Evolutionary conservation across 2,113 vertebrate genomes (phyloP), one percentile per base, ranked within the genome.

Genomic region (Columba livia): DNA sequence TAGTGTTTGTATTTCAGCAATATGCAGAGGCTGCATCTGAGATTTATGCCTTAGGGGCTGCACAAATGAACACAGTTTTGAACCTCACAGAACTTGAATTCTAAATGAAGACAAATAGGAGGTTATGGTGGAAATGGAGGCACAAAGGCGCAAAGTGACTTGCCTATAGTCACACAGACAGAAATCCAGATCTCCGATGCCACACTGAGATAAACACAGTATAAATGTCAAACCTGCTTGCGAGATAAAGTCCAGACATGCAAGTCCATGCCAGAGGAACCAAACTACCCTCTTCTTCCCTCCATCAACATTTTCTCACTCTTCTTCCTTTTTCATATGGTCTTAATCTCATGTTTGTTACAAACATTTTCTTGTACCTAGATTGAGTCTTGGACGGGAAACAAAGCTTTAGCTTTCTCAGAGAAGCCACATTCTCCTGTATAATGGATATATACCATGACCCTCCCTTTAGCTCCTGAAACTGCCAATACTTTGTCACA

Each of bases 401-500:
- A 81, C 70, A 85, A 89, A 88, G 62, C 72, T 85, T 85, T 58
- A 36, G 42, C 51, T 72, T 82, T 82, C 53, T 47, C 77, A 31
- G 64, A 78, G 61, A 51, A 85, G 36, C n/a, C 18, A 34, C 48
- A n/a, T 64, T 78, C 62, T 74, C 32, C 56, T 57, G 54, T 60
- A 5, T 53, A 88, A 86, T 29, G 79, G 79, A 66, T 44, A n/a
- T 2, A 48, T 34, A 79, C 77, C 47, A 70, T 2, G 48, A 72
- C 60, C 58, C 28, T 54, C 11, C 54, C 40, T 92, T 96, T 81
- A 96, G 93, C 70, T 90, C 78, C 44, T 44, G 84, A 90, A 93
- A 80, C 92, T 79, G 83, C 67, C 96, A 95, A 96, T 75, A 89
- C 79, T 95, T 95, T 77, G 11, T 77, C 89, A 94, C 71, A 88